Base-by-base conservation (phyloP, 35 echinoderm and acorn worm genomes). In the Diadema setosum region DNA sequence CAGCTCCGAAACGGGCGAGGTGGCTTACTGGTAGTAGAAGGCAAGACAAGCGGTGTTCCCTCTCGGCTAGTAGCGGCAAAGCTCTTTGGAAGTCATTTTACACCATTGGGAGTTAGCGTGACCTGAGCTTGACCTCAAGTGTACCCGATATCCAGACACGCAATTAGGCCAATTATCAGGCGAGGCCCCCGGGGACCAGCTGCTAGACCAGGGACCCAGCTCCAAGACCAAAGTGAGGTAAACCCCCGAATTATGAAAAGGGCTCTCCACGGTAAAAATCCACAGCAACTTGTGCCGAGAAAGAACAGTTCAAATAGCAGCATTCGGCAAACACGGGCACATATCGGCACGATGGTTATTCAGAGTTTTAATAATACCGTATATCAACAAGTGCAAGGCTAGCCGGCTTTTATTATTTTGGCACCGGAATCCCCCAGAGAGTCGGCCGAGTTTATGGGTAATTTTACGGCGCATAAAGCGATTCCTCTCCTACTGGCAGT, bases 141-240 rank as follows among this genome's bases (percentile, higher is more conserved):
- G 39, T 78, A 78, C 73, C 40, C 73, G 73, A 78, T 78, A 78
- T 78, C 73, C 73, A 78, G 73, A 78, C 73, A 44, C 30, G 73
- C 73, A 78, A 78, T 78, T 78, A 78, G 73, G 73, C 35, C 73
- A 78, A 78, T 78, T 78, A 78, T 78, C 73, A 39, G 73, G 40
- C 7, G 29, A 78, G 35, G 73, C 40, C 73, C 37, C 73, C 35
- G 24, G 73, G 73, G 73, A 78, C 73, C 73, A 78, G 33, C 27
- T 41, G 35, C 35, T 44, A 26, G 44, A 39, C 24, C 73, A 1
- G 14, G 37, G 73, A n/a, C 63, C 63, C 21, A 78, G 39, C 44
- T 36, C 44, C 39, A 24, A 78, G 35, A 78, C 73, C 37, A 26
- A 78, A 44, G 63, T 41, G 40, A 42, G 40, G 73, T 78, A 78